Percentiles rank a stretch among this genome's conserved stretches.
Conservation (phyloP, 2,888 invertebrate genomes). For the Aspidapion aeneum region DNA sequence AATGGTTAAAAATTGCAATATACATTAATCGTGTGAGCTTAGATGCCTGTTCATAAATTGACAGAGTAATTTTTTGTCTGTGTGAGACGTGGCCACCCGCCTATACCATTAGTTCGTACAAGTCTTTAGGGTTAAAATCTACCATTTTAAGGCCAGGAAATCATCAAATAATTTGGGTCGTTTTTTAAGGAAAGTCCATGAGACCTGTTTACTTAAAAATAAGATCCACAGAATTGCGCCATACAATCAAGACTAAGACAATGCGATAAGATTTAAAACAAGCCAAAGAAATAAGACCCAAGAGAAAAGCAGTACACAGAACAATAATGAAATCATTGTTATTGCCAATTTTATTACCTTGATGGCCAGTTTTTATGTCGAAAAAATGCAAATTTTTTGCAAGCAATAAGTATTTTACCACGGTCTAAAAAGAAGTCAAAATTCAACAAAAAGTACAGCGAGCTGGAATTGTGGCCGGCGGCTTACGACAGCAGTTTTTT, state of each 20-base stretch:
- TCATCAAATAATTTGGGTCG: background rate
- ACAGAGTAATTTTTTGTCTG: no score
- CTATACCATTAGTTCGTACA: no score
- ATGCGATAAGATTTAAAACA: slow-evolving; percentile 17
- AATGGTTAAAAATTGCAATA: no score
- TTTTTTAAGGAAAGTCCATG: background rate
- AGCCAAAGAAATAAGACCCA: slow-evolving; percentile 13
- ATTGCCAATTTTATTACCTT: slow-evolving; percentile 33
- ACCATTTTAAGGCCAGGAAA: no score
- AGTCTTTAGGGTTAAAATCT: no score
- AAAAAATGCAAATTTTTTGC: slow-evolving; percentile 1
- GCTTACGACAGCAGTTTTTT: no score
- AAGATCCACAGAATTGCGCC: no score
- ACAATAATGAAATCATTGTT: slow-evolving; percentile 35
- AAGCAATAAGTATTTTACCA: background rate
- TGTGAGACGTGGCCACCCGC: no score
- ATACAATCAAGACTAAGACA: background rate
- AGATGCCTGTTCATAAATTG: no score
- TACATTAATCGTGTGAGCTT: no score
- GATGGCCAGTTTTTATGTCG: slow-evolving; percentile 29
- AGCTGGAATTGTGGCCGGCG: no score
- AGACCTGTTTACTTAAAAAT: background rate
- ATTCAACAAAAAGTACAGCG: no score
- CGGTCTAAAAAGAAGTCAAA: background rate
- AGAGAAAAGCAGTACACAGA: slow-evolving; percentile 32